Conservation (phyloP, 2,797 vertebrate species). For the Halcyon chelicuti region DNA sequence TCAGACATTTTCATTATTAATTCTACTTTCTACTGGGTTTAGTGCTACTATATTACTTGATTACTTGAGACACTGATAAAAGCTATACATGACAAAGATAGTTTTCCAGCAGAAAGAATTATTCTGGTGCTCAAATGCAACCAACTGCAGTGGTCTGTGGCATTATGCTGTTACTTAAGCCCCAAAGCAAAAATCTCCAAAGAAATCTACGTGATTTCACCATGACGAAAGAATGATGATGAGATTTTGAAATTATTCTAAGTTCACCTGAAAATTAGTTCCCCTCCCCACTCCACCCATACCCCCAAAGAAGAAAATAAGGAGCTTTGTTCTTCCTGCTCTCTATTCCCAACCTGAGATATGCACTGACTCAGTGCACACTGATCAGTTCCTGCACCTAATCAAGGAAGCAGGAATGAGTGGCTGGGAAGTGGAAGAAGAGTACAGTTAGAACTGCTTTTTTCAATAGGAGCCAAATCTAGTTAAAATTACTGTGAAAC, state of each 20-base stretch:
- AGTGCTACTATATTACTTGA: background rate
- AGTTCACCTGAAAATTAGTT: background rate
- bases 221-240: background rate
- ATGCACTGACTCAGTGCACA: background rate
- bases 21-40: background rate
- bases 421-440: background rate
- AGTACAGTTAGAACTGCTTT: background rate
- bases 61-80: background rate
- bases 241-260: background rate
- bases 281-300: rapidly evolving
- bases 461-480: background rate
- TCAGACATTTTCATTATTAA: background rate
- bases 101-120: background rate
- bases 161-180: background rate
- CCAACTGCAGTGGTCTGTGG: background rate
- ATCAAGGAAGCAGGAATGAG: background rate
- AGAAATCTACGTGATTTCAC: background rate
- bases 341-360: background rate
- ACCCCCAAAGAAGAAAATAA: rapidly evolving
- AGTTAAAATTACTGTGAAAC: background rate
- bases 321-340: background rate
- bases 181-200: background rate
- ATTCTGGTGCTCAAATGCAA: background rate
- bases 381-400: background rate
- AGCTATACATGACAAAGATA: background rate